A percentile compares a stretch with the other conserved stretches of the same genome.
These are phyloP conservation scores for Byasa hedistus DNA, from an alignment of 2,888 invertebrate species.

Conservation along the genomic window DNA sequence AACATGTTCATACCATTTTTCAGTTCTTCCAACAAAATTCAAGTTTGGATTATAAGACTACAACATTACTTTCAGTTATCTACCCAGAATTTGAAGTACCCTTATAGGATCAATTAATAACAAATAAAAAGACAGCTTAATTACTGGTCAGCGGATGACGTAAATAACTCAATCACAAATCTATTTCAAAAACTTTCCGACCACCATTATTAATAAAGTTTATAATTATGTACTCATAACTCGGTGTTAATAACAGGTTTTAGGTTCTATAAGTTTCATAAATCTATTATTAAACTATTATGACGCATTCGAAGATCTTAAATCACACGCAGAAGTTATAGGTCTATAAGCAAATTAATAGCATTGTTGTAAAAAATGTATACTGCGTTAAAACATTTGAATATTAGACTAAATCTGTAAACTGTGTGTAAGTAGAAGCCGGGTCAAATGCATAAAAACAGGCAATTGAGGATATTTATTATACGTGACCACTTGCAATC, in stretches of 20 bases:
- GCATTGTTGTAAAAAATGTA: neutral
- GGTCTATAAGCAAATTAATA: no score
- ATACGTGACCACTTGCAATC: constrained; percentile 1
- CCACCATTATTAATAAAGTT: neutral
- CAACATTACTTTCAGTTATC: neutral
- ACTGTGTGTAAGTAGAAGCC: neutral
- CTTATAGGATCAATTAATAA: neutral
- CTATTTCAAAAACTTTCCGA: neutral
- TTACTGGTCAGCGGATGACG: neutral
- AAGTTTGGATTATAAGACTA: no score
- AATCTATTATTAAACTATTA: neutral
- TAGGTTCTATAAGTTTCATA: neutral
- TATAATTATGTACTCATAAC: neutral
- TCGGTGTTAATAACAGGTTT: neutral
- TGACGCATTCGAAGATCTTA: neutral
- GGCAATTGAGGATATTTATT: constrained; percentile 18
- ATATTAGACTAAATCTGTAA: neutral
- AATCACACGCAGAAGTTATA: neutral
- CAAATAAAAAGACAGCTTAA: neutral
- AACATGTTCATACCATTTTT: no score
- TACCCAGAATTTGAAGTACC: neutral
- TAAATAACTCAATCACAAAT: neutral
- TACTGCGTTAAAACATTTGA: neutral
- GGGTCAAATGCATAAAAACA: constrained; percentile 6
- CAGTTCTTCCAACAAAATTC: no score